A percentile compares a stretch with the other conserved stretches of the same genome.
Evolutionary conservation across 2,888 invertebrate genomes (phyloP).

Genomic region (Ectobius pallidus): DNA sequence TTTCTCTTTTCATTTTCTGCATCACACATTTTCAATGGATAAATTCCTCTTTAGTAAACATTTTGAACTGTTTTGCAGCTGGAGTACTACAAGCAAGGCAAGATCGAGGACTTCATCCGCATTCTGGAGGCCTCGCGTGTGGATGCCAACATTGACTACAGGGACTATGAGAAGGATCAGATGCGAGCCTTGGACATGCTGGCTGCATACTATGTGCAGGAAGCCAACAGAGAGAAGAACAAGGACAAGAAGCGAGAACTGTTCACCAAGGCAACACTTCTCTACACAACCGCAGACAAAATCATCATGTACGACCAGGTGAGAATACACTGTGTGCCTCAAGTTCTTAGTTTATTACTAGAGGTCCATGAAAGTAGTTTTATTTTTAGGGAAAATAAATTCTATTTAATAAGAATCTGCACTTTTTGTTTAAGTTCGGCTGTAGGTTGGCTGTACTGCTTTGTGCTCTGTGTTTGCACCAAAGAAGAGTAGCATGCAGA

Average conservation of each 20-base stretch:
- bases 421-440: too few relatives aligned
- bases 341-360: too few relatives aligned
- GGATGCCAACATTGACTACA: constrained; percentile 85
- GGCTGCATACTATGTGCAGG: constrained; percentile 97
- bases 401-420: too few relatives aligned
- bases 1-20: too few relatives aligned
- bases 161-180: constrained; percentile 94
- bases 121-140: constrained; percentile 87
- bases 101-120: constrained; percentile 91
- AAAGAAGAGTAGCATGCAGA: too few relatives aligned
- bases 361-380: too few relatives aligned
- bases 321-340: constrained; percentile 48
- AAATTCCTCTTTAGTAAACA: too few relatives aligned
- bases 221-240: constrained; percentile 92
- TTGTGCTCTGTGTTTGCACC: too few relatives aligned
- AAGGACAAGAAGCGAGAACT: constrained; percentile 94
- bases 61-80: constrained; percentile 72
- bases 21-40: too few relatives aligned
- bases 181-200: constrained; percentile 98
- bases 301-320: constrained; percentile 99
- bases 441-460: background rate
- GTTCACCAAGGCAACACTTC: constrained; percentile 93
- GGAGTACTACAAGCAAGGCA: constrained; percentile 94
- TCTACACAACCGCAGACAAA: constrained; percentile 99
- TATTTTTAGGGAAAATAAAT: too few relatives aligned